Evolutionary conservation across 2,888 invertebrate species (phyloP).

Genomic region (Dioctria rufipes): DNA sequence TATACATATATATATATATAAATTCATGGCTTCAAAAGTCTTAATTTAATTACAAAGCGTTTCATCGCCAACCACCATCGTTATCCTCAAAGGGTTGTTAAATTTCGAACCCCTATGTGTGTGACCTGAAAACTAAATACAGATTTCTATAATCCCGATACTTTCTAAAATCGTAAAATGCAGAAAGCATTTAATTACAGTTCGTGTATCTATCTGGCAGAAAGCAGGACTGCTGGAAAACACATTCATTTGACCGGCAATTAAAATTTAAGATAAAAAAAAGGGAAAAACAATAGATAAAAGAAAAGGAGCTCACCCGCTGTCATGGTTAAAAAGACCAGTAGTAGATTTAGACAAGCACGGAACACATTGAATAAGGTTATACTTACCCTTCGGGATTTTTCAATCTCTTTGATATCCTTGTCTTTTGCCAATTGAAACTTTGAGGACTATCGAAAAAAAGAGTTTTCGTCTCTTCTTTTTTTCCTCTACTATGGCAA

Average conservation of each 20-base stretch:
- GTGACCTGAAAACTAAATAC: too few species aligned
- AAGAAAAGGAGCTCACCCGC: conserved; percentile 27
- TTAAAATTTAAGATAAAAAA: conserved; percentile 41
- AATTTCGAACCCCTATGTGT: too few species aligned
- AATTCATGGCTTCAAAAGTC: too few species aligned
- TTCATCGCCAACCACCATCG: too few species aligned
- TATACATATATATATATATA: too few species aligned
- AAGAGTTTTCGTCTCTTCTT: not conserved
- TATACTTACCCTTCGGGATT: conserved; percentile 11
- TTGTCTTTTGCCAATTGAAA: conserved; percentile 24
- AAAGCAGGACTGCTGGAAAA: conserved; percentile 20
- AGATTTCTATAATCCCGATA: conserved; percentile 2
- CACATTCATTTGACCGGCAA: conserved; percentile 49
- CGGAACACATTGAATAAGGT: conserved; percentile 28
- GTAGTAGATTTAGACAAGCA: not conserved
- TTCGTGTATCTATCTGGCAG: conserved; percentile 14
- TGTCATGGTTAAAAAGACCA: conserved; percentile 21
- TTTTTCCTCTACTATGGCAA: not conserved
- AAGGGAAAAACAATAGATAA: conserved; percentile 31
- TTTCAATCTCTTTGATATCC: conserved; percentile 51
- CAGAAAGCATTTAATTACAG: conserved; percentile 43
- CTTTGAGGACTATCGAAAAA: conserved; percentile 25
- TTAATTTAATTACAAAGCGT: too few species aligned
- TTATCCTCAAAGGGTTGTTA: too few species aligned
- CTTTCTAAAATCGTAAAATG: not conserved